These are phyloP conservation scores for Mactra quadrangularis DNA, from an alignment of 1,140 invertebrate species.

Conservation along the genomic window DNA sequence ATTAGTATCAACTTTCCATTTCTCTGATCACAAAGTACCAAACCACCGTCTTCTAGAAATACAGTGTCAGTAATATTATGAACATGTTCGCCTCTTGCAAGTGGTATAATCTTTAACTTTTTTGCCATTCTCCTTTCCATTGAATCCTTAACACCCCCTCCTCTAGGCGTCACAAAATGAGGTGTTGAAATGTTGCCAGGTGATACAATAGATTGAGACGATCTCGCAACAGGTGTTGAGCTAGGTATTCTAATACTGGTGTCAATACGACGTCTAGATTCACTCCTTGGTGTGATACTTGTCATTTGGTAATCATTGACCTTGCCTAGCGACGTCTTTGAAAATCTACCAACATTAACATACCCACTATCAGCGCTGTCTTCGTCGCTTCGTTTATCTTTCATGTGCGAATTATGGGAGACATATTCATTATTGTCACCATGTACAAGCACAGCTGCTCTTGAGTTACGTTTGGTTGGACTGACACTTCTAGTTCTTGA, in stretches of 20 bases:
- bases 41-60: not conserved
- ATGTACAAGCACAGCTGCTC: too few relatives aligned
- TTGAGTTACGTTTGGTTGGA: too few relatives aligned
- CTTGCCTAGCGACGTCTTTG: too few relatives aligned
- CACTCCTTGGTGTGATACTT: not conserved
- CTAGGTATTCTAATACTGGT: not conserved
- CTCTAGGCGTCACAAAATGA: not conserved
- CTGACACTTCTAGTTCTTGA: too few relatives aligned
- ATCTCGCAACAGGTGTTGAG: slow-evolving; percentile 5
- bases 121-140: slow-evolving; percentile 13
- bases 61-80: slow-evolving; percentile 40
- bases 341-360: too few relatives aligned
- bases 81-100: slow-evolving; percentile 12
- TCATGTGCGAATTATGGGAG: too few relatives aligned
- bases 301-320: too few relatives aligned
- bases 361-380: too few relatives aligned
- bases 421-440: too few relatives aligned
- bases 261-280: not conserved
- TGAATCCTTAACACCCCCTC: not conserved
- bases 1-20: slow-evolving; percentile 40
- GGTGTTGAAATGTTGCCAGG: slow-evolving; percentile 33
- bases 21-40: slow-evolving; percentile 38
- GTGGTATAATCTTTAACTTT: not conserved
- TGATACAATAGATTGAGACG: slow-evolving; percentile 25
- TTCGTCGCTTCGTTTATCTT: too few relatives aligned